Evolutionary conservation across 2,797 vertebrate species (phyloP).

Genomic region (Rhinogobio ventralis): DNA sequence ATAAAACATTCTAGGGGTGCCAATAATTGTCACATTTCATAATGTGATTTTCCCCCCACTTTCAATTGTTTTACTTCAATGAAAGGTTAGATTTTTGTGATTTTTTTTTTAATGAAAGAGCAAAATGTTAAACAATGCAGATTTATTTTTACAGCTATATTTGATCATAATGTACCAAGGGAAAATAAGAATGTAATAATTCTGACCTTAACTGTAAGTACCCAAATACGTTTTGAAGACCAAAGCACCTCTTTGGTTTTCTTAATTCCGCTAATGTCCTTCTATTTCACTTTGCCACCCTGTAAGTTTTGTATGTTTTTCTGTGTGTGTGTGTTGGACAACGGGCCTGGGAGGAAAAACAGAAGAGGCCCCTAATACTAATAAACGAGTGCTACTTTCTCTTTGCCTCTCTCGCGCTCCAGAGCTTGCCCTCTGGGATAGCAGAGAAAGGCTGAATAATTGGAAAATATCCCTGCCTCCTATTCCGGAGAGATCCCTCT

Average conservation of each 20-base stretch:
- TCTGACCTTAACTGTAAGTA: too few relatives aligned
- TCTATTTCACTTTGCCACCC: neutral
- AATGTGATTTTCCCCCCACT: too few relatives aligned
- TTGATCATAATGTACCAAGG: too few relatives aligned
- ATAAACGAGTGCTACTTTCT: constrained; percentile 73
- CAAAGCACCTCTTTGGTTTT: neutral
- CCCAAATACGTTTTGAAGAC: neutral
- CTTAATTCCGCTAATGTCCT: neutral
- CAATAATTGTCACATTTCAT: too few relatives aligned
- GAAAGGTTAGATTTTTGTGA: too few relatives aligned
- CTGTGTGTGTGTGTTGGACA: constrained; percentile 30
- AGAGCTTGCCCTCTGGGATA: constrained; percentile 69
- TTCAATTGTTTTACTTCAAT: too few relatives aligned
- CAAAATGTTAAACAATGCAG: too few relatives aligned
- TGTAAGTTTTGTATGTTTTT: neutral
- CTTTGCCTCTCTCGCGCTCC: constrained; percentile 62
- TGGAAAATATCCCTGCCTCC: constrained; percentile 77
- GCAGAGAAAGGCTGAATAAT: constrained; percentile 71
- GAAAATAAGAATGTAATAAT: too few relatives aligned
- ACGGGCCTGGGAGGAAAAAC: constrained; percentile 49
- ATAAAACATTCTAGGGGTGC: too few relatives aligned
- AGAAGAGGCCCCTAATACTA: constrained; percentile 71
- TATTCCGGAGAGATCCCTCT: constrained; percentile 62
- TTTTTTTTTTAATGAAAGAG: too few relatives aligned
- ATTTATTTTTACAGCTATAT: too few relatives aligned